phyloP scores from a whole-genome alignment of 2,797 vertebrate genomes.

The Notoglanidium macrostoma region DNA sequence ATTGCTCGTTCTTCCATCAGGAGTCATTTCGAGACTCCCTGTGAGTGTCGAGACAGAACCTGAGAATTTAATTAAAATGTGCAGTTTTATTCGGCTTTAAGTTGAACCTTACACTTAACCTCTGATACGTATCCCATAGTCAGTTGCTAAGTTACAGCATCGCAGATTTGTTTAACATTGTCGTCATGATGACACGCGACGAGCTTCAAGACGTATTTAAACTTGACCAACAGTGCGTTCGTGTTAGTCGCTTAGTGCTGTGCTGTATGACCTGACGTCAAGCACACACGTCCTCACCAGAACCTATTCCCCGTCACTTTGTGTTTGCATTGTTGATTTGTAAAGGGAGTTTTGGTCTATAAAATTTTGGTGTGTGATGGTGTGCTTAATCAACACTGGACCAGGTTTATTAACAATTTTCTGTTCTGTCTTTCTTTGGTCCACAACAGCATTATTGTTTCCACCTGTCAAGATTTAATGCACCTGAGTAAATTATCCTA shows the following conservation, averaged over 20 bases:
- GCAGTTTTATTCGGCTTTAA: neutral
- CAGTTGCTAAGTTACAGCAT: neutral
- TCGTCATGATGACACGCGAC: neutral
- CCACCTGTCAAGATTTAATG: neutral
- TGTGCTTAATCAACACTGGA: too few relatives aligned
- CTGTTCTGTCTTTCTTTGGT: too few relatives aligned
- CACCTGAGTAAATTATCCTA: neutral
- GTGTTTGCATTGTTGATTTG: too few relatives aligned
- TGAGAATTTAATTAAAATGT: neutral
- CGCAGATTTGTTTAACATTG: neutral
- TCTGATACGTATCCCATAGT: neutral
- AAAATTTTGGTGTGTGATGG: too few relatives aligned
- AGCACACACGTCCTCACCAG: neutral
- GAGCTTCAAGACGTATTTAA: neutral
- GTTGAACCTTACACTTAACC: neutral
- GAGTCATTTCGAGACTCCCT: neutral
- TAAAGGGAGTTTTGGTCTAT: neutral
- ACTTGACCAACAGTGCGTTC: too few relatives aligned
- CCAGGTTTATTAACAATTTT: too few relatives aligned
- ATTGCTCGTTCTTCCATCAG: neutral
- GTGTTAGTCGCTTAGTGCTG: neutral
- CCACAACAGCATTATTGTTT: too few relatives aligned
- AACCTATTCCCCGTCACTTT: too few relatives aligned
- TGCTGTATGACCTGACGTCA: neutral
- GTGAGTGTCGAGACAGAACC: neutral